Evolutionary conservation across 2,797 vertebrate species (phyloP).

Genomic region (Cuniculus paca): DNA sequence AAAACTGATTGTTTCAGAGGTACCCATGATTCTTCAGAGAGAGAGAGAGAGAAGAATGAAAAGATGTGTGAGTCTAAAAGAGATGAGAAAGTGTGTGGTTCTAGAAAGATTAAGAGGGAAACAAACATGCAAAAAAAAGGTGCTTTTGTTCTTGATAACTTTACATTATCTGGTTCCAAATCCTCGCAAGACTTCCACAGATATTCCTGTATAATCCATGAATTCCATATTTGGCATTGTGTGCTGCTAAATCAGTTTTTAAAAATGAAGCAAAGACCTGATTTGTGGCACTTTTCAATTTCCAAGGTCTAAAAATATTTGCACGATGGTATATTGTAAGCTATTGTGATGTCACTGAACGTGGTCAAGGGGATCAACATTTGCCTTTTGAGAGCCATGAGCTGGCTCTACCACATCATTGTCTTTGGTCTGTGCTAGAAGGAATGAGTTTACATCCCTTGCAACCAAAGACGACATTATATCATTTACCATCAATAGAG

Average conservation of each 20-base stretch:
- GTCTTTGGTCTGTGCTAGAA: background rate
- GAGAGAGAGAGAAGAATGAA: background rate
- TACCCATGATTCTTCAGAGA: background rate
- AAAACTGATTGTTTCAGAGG: background rate
- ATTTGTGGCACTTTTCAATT: background rate
- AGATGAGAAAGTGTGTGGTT: background rate
- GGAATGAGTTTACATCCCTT: background rate
- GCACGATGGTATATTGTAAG: background rate
- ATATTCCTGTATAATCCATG: background rate
- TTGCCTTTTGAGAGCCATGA: background rate
- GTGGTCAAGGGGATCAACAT: background rate
- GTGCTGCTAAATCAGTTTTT: background rate
- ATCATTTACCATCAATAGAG: background rate
- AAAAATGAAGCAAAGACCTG: background rate
- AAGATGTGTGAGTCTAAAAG: background rate
- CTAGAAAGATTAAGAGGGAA: background rate
- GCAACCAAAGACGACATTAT: background rate
- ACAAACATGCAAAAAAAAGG: background rate
- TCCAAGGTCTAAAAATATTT: background rate
- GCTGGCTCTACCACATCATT: background rate
- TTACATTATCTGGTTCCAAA: background rate
- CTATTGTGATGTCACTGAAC: background rate
- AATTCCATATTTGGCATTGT: background rate
- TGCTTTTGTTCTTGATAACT: background rate
- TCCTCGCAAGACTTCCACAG: background rate